Conservation (phyloP, 2,113 vertebrate species). For the Hypomesus transpacificus region DNA sequence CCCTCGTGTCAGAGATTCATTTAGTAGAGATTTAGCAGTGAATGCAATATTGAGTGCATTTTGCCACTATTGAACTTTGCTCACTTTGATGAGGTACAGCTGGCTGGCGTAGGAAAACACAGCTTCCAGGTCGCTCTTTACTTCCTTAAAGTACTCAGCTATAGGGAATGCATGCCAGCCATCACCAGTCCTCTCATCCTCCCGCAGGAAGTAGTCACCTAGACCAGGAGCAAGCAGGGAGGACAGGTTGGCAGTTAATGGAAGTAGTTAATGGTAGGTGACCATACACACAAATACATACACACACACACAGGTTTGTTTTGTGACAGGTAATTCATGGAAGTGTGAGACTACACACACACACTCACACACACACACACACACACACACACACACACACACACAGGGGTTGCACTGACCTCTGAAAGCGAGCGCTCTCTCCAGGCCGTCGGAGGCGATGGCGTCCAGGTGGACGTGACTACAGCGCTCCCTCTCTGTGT, state of each 20-base stretch:
- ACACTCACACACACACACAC: not conserved
- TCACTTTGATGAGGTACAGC: slow-evolving; percentile 17
- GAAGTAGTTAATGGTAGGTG: too few relatives aligned
- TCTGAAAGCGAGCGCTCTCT: slow-evolving; percentile 5
- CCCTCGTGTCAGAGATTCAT: too few relatives aligned
- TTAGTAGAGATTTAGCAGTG: too few relatives aligned
- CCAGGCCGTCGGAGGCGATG: not conserved
- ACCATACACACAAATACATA: not conserved
- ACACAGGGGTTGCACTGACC: not conserved
- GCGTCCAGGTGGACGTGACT: slow-evolving; percentile 1
- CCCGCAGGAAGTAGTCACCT: slow-evolving; percentile 8
- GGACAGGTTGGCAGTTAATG: too few relatives aligned
- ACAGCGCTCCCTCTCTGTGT: slow-evolving; percentile 19
- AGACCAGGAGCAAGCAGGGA: not conserved
- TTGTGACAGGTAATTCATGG: not conserved
- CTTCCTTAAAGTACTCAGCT: not conserved
- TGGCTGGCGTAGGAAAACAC: slow-evolving; percentile 7
- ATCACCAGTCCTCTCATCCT: not conserved
- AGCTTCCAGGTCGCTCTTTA: not conserved
- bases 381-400: not conserved
- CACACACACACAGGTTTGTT: not conserved
- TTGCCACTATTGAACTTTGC: not conserved
- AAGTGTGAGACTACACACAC: not conserved
- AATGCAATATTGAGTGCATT: not conserved
- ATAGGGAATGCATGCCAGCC: slow-evolving; percentile 1